Base-by-base conservation (phyloP, 2,797 vertebrate species). In the Mormyrus proboscirostris region DNA sequence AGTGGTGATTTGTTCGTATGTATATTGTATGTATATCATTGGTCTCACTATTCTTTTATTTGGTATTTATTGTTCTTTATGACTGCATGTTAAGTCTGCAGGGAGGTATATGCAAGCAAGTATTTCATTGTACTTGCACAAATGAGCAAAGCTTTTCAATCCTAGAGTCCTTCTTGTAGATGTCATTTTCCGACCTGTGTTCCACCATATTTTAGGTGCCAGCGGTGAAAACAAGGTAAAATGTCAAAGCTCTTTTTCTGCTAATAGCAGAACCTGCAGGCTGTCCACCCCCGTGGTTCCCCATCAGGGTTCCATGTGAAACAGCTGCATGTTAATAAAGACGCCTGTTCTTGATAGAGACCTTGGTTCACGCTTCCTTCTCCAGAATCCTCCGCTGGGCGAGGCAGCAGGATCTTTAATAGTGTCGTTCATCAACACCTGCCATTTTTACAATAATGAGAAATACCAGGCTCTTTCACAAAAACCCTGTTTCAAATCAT, bases 361-460 rank as follows among this genome's bases (percentile, higher is more conserved):
- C 73, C 41, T 79, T 41, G 73, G 73, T 79, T 44, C 41, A 10
- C 7, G 38, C 6, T 79, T 44, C 38, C 38, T 79, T 79, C 73
- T 79, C 16, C 5, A 2, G 41, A 44, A 44, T 44, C 73, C 38
- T 44, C 73, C 0, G 5, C 38, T 6, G 2, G 73, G 14, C 14
- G 16, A 44, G 73, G 16, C 73, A n/a, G 73, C 38, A 0, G 73
- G 38, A 19, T 79, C 10, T 44, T 79, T 79, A 79, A 79, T 79
- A 79, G 19, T 79, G 41, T 79, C 73, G 16, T 79, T 79, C 73
- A 79, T 79, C 73, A 79, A n/a, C 73, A 44, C 73, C 73, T 79
- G 73, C 73, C 73, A 44, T 79, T 79, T 73, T 79, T 79, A 44
- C 6, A 79, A 79, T 44, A 79, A 44, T 79, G 73, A 79, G 73